phyloP scores from a whole-genome alignment of 2,797 vertebrate species.

The Diglossa cyanea region DNA sequence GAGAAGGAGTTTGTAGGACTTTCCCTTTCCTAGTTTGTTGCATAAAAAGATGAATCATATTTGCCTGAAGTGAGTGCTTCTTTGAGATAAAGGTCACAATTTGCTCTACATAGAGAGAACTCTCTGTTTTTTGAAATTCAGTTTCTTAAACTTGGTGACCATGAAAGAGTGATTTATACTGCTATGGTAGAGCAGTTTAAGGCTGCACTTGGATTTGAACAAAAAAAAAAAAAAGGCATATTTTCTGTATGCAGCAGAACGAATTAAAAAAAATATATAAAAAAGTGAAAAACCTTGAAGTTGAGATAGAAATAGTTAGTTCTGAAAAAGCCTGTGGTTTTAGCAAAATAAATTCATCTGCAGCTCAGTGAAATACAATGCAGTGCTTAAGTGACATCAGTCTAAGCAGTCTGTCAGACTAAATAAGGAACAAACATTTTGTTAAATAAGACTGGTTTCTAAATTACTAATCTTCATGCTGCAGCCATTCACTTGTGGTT shows the following conservation, averaged over 20 bases:
- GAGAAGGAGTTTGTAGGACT: background rate
- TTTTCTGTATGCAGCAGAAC: conserved; percentile 47
- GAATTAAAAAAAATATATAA: conserved; percentile 8
- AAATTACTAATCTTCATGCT: conserved; percentile 29
- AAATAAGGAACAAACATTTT: background rate
- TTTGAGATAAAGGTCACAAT: conserved; percentile 73
- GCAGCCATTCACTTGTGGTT: background rate
- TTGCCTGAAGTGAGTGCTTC: conserved; percentile 9
- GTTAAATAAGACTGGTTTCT: background rate
- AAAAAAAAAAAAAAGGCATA: background rate
- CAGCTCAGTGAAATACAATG: conserved; percentile 3
- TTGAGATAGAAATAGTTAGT: conserved; percentile 49
- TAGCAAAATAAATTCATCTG: background rate
- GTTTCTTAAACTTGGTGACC: conserved; percentile 67
- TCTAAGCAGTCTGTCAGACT: background rate
- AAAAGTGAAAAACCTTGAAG: conserved; percentile 53
- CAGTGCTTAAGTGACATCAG: background rate
- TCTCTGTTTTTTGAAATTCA: conserved; percentile 56
- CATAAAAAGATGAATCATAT: conserved; percentile 45
- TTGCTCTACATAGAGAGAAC: conserved; percentile 50
- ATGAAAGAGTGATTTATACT: conserved; percentile 73
- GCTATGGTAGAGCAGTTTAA: conserved; percentile 49
- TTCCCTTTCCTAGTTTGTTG: background rate
- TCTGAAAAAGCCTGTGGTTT: background rate
- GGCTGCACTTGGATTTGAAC: conserved; percentile 58